Evolutionary conservation across 2,888 invertebrate species (phyloP).

Genomic region (Bursaphelenchus okinawaensis): DNA sequence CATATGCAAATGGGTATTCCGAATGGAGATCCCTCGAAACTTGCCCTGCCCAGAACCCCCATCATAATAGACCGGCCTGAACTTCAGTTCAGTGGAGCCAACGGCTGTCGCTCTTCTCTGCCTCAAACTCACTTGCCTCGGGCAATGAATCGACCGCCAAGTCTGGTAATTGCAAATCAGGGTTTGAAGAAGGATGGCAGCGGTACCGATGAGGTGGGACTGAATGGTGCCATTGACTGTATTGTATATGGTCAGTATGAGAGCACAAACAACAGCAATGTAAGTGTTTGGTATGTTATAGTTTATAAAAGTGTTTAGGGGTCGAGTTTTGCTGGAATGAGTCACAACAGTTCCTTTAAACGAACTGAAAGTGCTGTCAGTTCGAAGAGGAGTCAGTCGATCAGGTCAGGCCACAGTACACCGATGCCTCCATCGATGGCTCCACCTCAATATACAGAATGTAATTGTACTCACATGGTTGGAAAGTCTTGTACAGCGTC

Average conservation of each 20-base stretch:
- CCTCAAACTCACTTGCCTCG: neutral
- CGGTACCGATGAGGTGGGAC: neutral
- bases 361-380: neutral
- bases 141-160: neutral
- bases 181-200: neutral
- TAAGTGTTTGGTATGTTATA: conserved; percentile 20
- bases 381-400: neutral
- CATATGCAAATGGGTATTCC: conserved; percentile 26
- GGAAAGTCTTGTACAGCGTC: conserved; percentile 10
- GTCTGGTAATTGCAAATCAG: neutral
- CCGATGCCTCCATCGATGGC: conserved; percentile 1
- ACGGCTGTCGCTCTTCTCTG: neutral
- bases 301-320: neutral
- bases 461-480: conserved; percentile 10
- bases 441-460: conserved; percentile 8
- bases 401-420: neutral
- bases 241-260: conserved; percentile 31
- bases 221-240: conserved; percentile 27
- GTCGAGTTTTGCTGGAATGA: conserved; percentile 4
- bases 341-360: neutral
- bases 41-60: conserved; percentile 8
- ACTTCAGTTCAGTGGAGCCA: conserved; percentile 1
- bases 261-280: conserved; percentile 22
- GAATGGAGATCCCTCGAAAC: conserved; percentile 9
- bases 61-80: neutral